Conservation (phyloP, 1,140 invertebrate species). For the Lasioglossum albipes region DNA sequence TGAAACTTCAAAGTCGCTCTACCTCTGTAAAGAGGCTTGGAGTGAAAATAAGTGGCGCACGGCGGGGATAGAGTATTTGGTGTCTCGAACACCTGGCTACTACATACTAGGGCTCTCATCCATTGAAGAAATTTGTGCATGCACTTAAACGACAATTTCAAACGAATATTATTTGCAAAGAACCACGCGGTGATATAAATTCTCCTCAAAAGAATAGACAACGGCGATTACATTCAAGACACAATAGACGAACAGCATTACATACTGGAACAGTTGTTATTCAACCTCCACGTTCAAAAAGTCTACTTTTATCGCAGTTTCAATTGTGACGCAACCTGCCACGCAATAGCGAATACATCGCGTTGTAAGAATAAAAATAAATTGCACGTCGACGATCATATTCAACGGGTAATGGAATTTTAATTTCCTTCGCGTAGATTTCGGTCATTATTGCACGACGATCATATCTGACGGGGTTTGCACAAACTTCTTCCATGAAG, state of each 20-base stretch:
- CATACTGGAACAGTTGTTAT: not conserved
- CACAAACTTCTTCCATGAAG: slow-evolving; percentile 31
- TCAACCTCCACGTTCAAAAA: slow-evolving; percentile 8
- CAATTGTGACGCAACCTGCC: not conserved
- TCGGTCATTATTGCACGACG: not conserved
- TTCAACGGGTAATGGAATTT: not conserved
- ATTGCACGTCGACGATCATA: not conserved
- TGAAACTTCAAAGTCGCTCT: slow-evolving; percentile 9
- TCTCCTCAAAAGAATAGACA: not conserved
- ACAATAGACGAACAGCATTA: not conserved
- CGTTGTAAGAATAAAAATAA: not conserved
- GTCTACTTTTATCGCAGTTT: not conserved
- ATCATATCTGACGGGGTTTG: not conserved
- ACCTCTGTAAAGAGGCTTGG: not conserved
- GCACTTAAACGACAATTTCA: not conserved
- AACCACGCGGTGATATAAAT: not conserved
- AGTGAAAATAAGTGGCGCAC: not conserved
- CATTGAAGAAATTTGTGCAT: slow-evolving; percentile 46
- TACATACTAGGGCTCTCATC: slow-evolving; percentile 59
- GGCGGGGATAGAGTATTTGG: slow-evolving; percentile 59
- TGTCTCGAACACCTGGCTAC: slow-evolving; percentile 68
- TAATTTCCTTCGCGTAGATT: not conserved
- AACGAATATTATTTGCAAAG: not conserved
- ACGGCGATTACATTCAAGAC: not conserved
- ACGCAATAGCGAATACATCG: not conserved